Evolutionary conservation across 2,797 vertebrate species (phyloP), one percentile per base, ranked within the genome.

Genomic region (Emydoidea blandingii): DNA sequence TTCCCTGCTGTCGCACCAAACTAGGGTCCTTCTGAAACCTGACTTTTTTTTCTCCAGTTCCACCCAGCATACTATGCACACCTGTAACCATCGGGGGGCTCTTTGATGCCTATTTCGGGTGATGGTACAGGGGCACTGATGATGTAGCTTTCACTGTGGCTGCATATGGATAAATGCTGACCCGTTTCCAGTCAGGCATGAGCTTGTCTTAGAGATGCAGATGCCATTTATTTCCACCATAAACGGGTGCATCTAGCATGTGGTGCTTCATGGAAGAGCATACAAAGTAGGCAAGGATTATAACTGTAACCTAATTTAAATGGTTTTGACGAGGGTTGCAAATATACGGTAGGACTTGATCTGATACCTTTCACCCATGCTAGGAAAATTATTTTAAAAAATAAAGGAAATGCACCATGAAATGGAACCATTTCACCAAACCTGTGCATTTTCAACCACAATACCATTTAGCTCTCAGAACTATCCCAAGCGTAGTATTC

Each of bases 291-390:
- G 15, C 31, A 29, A 31, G 25, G 37, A 37, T 87, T 76, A 50
- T 6, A 79, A 85, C 85, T 57, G 53, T 93, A 84, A 90, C 84
- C 94, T 89, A 87, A 41, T 37, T 37, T 16, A 78, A 81, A 37
- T 29, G 80, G 82, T 92, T 95, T 97, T 85, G 62, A 29, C 79
- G 29, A 85, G 53, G 82, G 62, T 4, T 50, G 44, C 41, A 79
- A 53, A 83, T 53, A 3, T 1, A 41, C 2, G 0, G 4, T 84
- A 44, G 0, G 0, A 41, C 72, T 91, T 59, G 34, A 54, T 21
- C 34, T 81, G 18, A 81, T 2, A 37, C 4, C 19, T 76, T 3
- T 25, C 41, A 90, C 29, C 19, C n/a, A 72, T 25, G n/a, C 65
- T 41, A 41, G n/a, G 37, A 41, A 23, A 62, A 34, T 37, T 27